Percentiles rank a stretch among this genome's conserved stretches.
Evolutionary conservation across 2,113 vertebrate genomes (phyloP).

Genomic region (Brachionichthys hirsutus): DNA sequence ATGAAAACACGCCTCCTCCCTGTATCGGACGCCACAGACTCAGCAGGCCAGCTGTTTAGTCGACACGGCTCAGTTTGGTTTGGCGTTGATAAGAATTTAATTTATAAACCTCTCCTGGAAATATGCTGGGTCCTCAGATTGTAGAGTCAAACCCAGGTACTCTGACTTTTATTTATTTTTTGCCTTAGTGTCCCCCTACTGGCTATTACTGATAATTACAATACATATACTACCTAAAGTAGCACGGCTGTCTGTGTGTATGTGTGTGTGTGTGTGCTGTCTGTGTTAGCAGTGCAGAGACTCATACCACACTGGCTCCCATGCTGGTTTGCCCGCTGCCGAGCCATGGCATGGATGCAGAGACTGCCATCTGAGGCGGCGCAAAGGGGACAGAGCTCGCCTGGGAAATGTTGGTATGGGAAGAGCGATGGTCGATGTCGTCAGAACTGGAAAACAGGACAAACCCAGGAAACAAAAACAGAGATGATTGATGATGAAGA

Average conservation of each 20-base stretch:
- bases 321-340: slow-evolving; percentile 96
- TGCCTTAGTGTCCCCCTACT: slow-evolving; percentile 43
- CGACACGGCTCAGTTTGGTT: slow-evolving; percentile 24
- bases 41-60: slow-evolving; percentile 71
- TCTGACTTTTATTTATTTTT: not conserved
- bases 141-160: not conserved
- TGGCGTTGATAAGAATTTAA: slow-evolving; percentile 42
- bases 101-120: slow-evolving; percentile 30
- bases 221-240: too few relatives aligned
- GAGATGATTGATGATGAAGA: not conserved
- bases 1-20: slow-evolving; percentile 40
- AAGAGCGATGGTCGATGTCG: slow-evolving; percentile 91
- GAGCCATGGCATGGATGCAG: slow-evolving; percentile 94
- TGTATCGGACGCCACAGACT: slow-evolving; percentile 63
- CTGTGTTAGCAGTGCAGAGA: not conserved
- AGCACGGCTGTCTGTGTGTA: not conserved
- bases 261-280: slow-evolving; percentile 1
- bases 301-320: slow-evolving; percentile 91
- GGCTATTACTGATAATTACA: slow-evolving; percentile 30
- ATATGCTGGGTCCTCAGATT: not conserved
- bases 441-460: slow-evolving; percentile 84
- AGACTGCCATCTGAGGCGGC: slow-evolving; percentile 82
- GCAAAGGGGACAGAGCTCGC: slow-evolving; percentile 79
- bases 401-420: slow-evolving; percentile 90
- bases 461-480: not conserved